Base-by-base conservation (phyloP, 53 echinoderm and acorn worm species). In the Patiria pectinifera region DNA sequence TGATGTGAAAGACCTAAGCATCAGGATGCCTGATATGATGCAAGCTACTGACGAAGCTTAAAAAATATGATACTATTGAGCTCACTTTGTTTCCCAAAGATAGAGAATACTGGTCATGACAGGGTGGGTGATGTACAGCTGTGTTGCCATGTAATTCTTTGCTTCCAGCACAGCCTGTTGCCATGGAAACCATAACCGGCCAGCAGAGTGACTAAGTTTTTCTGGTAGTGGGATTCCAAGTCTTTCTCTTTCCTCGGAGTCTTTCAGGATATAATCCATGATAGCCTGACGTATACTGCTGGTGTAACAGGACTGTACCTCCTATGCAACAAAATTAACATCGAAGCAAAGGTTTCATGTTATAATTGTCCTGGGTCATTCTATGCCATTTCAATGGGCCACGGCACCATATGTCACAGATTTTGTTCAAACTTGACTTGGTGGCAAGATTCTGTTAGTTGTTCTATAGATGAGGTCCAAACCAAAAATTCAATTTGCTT, bases 181-280 rank as follows among this genome's bases (percentile, higher is more conserved):
- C 99, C 99, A 99, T 45, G 99, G 99, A 86, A 94, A 99, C 92
- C 96, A 91, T 80, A 97, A 94, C 80, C 99, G 94, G 84, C 99
- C 99, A 45, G 99, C 99, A 25, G 99, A 93, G 71, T 97, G 92
- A 43, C 97, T 93, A 12, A 81, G 94, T 84, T 95, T 97, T 69
- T 59, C 35, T 18, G 96, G 95, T 62, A 99, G 70, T 11, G 96
- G 99, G 4, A 99, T 83, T 72, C 99, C 99, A 7, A 99, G 97
- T 24, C 99, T 75, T 35, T 94, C 92, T 69, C 97, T 97, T 78
- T 99, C 99, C 16, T 46, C 24, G 1, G 93, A 26, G 70, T 99
- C 99, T 82, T 91, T 91, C 35, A 99, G 94, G 75, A 99, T 93
- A 85, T 99, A 99, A 93, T 99, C 96, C 93, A 99, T 83, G 74